phyloP scores from a whole-genome alignment of 2,113 vertebrate genomes.

The Cyanistes caeruleus region DNA sequence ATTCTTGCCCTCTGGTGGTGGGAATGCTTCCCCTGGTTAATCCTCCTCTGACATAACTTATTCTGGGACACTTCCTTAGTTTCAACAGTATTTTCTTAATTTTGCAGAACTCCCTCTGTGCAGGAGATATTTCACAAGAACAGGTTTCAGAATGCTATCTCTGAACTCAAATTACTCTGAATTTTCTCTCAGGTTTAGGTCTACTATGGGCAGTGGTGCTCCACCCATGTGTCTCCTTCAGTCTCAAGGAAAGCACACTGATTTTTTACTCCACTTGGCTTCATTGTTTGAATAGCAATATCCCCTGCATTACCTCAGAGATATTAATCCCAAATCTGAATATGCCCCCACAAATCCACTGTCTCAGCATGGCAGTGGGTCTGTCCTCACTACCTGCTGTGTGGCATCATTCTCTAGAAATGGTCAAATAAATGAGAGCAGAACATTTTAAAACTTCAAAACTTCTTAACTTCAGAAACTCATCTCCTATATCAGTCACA shows the following conservation, averaged over 20 bases:
- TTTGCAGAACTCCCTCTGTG: background rate
- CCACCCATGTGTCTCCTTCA: background rate
- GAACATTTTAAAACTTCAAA: background rate
- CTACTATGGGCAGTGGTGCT: background rate
- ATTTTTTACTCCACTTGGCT: background rate
- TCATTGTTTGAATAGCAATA: background rate
- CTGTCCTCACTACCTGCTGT: background rate
- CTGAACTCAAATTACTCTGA: background rate
- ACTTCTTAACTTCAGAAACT: background rate
- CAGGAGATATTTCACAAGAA: background rate
- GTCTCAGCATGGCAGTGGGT: background rate
- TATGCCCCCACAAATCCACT: accelerated
- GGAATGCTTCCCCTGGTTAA: background rate
- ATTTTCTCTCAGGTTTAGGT: background rate
- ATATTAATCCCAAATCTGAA: background rate
- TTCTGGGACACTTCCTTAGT: background rate
- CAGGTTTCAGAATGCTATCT: background rate
- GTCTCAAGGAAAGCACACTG: background rate
- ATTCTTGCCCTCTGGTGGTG: background rate
- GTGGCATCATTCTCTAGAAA: background rate
- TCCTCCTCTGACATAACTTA: background rate
- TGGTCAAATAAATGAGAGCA: background rate
- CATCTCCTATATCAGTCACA: background rate
- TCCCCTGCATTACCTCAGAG: background rate
- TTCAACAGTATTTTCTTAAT: background rate